These are phyloP conservation scores for Dichetophora obliterata DNA, from an alignment of 2,888 invertebrate species.

Conservation along the genomic window DNA sequence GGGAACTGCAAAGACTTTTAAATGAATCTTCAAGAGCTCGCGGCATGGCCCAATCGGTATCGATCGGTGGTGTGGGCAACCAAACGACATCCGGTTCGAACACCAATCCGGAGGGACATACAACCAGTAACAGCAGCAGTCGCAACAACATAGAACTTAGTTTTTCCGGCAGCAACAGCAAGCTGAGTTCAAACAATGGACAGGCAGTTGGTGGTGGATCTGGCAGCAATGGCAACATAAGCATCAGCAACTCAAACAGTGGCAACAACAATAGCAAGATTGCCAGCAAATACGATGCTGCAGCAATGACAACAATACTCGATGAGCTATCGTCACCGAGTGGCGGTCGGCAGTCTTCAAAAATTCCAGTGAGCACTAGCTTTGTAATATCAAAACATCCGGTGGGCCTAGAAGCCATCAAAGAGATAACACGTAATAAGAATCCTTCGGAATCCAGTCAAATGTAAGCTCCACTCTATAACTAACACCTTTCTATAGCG, in stretches of 20 bases:
- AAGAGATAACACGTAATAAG: conserved; percentile 78
- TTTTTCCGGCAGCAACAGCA: conserved; percentile 66
- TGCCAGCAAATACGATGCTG: conserved; percentile 47
- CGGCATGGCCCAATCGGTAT: conserved; percentile 53
- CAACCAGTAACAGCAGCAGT: conserved; percentile 63
- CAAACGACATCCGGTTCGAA: conserved; percentile 52
- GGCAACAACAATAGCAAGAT: conserved; percentile 60
- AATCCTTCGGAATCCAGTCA: conserved; percentile 71
- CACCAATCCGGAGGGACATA: conserved; percentile 50
- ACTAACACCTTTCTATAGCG: background rate
- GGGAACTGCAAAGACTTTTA: conserved; percentile 83
- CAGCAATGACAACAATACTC: conserved; percentile 48
- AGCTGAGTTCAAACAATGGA: conserved; percentile 61
- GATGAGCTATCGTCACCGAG: conserved; percentile 60
- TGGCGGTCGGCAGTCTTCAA: conserved; percentile 53
- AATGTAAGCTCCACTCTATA: conserved; percentile 65
- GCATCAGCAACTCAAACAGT: conserved; percentile 63
- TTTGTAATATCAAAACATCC: conserved; percentile 73
- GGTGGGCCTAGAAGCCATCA: conserved; percentile 83
- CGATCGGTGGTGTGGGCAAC: conserved; percentile 50
- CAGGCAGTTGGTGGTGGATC: conserved; percentile 51
- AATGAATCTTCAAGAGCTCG: conserved; percentile 73
- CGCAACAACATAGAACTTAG: conserved; percentile 64
- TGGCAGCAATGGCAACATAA: conserved; percentile 64
- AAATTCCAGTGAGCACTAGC: conserved; percentile 67